Percentiles rank a stretch among this genome's conserved stretches.
Evolutionary conservation across 35 echinoderm and acorn worm genomes (phyloP).

Genomic region (Ophioderma brevispina): DNA sequence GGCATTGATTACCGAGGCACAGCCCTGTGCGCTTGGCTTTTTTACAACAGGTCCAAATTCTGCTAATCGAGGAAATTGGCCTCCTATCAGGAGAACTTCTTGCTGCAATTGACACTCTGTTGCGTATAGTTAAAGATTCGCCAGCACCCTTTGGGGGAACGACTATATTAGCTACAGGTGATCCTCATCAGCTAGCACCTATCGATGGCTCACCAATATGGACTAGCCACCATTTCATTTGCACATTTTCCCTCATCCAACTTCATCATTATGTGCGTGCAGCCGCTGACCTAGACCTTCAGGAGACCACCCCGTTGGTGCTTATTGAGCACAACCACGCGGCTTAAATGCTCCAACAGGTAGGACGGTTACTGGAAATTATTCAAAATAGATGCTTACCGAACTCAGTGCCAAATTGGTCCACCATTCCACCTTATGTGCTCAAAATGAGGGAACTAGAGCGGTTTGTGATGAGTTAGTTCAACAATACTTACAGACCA

Average conservation of each 20-base stretch:
- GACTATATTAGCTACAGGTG: neutral
- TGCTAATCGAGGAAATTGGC: neutral
- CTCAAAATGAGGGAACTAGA: neutral
- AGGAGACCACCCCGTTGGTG: neutral
- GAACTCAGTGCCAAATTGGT: constrained; percentile 2
- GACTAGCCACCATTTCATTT: no score
- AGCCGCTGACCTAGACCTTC: neutral
- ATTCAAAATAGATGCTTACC: neutral
- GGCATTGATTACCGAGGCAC: neutral
- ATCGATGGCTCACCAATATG: no score
- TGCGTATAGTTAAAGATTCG: neutral
- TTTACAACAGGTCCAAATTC: neutral
- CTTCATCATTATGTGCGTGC: no score
- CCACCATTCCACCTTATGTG: neutral
- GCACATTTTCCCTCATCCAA: no score
- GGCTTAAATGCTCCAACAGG: neutral
- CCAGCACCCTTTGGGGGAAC: neutral
- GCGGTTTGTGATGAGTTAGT: constrained; percentile 5
- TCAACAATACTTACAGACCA: neutral
- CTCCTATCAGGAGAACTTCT: neutral
- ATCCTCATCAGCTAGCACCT: neutral
- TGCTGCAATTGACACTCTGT: neutral
- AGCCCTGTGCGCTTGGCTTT: neutral
- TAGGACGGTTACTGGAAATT: neutral
- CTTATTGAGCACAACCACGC: neutral